Conservation (phyloP, 2,113 vertebrate species). For the Larimichthys crocea region DNA sequence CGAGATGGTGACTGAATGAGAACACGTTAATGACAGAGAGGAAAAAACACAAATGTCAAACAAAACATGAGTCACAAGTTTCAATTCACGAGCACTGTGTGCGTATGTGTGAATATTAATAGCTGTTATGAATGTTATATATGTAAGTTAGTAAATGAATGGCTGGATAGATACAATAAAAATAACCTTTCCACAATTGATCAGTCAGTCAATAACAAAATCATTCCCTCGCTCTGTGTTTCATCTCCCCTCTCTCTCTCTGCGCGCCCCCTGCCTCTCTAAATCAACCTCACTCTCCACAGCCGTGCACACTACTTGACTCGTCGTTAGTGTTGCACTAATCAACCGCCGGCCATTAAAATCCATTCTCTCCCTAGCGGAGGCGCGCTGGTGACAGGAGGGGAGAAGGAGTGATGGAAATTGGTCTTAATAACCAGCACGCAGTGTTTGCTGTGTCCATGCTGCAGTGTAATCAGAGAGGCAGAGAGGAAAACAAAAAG, state of each 20-base stretch:
- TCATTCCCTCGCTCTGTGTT: conserved; percentile 7
- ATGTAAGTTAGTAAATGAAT: not conserved
- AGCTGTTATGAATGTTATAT: not conserved
- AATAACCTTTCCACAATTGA: not conserved
- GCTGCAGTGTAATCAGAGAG: conserved; percentile 21
- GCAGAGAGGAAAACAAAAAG: not conserved
- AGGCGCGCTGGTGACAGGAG: conserved; percentile 49
- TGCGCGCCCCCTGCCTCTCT: conserved; percentile 18
- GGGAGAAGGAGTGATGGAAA: conserved; percentile 60
- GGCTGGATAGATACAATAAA: not conserved
- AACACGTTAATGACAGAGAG: conserved; percentile 24
- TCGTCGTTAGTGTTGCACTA: conserved; percentile 59
- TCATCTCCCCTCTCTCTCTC: not conserved
- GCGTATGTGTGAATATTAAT: not conserved
- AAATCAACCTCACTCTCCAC: conserved; percentile 42
- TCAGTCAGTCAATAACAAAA: not conserved
- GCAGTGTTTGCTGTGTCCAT: conserved; percentile 28
- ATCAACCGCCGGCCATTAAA: conserved; percentile 71
- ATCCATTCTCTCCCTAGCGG: conserved; percentile 34
- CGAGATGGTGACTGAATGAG: conserved; percentile 29
- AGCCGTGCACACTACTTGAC: conserved; percentile 37
- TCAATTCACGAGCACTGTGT: not conserved
- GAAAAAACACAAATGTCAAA: conserved; percentile 35
- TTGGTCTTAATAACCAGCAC: conserved; percentile 69
- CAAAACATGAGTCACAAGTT: conserved; percentile 19